Evolutionary conservation across 2,113 vertebrate species (phyloP), one percentile per base, ranked within the genome.

Genomic region (Myocastor coypus): DNA sequence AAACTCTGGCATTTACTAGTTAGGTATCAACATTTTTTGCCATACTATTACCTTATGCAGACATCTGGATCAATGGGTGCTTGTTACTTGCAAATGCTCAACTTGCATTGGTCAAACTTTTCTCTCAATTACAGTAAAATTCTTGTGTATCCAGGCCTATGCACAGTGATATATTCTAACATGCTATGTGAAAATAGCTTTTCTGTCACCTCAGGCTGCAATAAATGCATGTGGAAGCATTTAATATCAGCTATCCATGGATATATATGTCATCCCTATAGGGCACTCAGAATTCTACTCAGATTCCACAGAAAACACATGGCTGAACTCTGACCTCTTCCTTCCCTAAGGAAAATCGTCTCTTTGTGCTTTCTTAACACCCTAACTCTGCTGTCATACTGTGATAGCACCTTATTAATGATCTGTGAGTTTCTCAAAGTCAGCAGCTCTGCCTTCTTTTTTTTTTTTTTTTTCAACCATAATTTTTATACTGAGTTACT

Each of bases 181-280:
- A 26, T 69, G 8, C 50, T 87, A 83, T 82, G 87, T 93, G 40
- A 77, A 16, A 55, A 64, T 17, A 84, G 63, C 7, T 94, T 95
- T 87, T 42, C 86, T 94, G 80, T 66, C 80, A 59, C 9, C 46
- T 87, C 30, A 11, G 89, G 55, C 22, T 12, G 14, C 75, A 92
- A 89, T 77, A 89, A 96, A 95, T 59, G 77, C 8, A 12, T 87
- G 7, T 8, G 37, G 42, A 85, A 87, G 34, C 2, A 91, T 71
- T 95, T 37, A 73, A 73, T 42, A 50, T 0, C 64, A 91, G 10
- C 16, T 61, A 91, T 71, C 37, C 83, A 80, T 55, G 9, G 37
- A 85, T 92, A 94, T 40, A 61, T 30, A 28, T 61, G 16, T 34
- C 37, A n/a, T 93, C 32, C 14, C n/a, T 13, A n/a, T 30, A 42